A percentile compares a stretch with the other conserved stretches of the same genome.
Evolutionary conservation across 2,888 invertebrate genomes (phyloP).

Genomic region (Agelastica alni): DNA sequence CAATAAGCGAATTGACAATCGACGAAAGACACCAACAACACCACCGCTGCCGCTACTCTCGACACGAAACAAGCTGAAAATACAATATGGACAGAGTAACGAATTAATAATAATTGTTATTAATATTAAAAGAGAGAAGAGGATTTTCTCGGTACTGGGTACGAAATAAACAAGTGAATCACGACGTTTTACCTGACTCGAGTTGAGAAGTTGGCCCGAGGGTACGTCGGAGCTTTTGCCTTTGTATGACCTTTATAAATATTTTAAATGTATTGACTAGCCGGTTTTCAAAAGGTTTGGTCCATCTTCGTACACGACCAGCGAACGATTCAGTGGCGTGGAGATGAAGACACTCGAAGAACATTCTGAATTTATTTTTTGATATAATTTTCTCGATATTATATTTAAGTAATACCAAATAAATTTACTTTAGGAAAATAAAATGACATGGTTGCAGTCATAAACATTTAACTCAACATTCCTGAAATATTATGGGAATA

Average conservation of each 20-base stretch:
- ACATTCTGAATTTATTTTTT: not conserved
- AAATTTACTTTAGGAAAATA: no score
- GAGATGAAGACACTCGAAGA: conserved; percentile 2
- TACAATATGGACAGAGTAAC: conserved; percentile 11
- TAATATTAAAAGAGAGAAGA: conserved; percentile 15
- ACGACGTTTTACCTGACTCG: conserved; percentile 24
- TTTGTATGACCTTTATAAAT: conserved; percentile 37
- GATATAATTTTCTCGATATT: no score
- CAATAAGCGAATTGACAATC: conserved; percentile 60
- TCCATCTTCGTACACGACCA: conserved; percentile 16
- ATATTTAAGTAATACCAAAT: no score
- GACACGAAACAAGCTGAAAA: conserved; percentile 58
- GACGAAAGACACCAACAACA: conserved; percentile 57
- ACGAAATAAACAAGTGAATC: conserved; percentile 27
- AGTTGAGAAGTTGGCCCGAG: conserved; percentile 18
- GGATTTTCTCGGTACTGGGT: conserved; percentile 2
- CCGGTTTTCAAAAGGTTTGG: conserved; percentile 30
- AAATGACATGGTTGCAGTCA: no score
- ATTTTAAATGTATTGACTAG: conserved; percentile 30
- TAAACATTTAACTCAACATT: no score
- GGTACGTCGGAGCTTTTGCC: conserved; percentile 27
- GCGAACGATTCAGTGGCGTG: conserved; percentile 11
- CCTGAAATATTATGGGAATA: no score
- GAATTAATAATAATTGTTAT: conserved; percentile 32
- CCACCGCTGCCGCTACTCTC: conserved; percentile 56